Percentiles rank a stretch among this genome's conserved stretches.
Conservation (phyloP, 2,888 invertebrate genomes). For the Pseudanteris insignis region DNA sequence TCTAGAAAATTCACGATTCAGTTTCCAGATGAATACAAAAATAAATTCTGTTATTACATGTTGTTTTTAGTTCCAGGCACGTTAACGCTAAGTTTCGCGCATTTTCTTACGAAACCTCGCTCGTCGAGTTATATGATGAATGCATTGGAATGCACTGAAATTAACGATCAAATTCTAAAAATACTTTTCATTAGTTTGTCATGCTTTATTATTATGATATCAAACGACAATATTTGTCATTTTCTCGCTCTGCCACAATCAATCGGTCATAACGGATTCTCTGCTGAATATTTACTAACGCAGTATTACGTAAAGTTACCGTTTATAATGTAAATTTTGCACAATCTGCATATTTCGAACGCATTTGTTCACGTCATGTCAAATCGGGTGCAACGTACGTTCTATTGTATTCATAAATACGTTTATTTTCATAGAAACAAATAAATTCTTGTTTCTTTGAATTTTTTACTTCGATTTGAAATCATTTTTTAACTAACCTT, state of each 20-base stretch:
- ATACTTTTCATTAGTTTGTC: constrained; percentile 5
- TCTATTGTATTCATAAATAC: constrained; percentile 17
- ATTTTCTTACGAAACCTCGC: too few relatives aligned
- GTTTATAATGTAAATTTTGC: constrained; percentile 29
- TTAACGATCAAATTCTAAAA: constrained; percentile 10
- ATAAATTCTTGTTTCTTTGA: too few relatives aligned
- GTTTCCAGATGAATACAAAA: too few relatives aligned
- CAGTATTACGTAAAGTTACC: constrained; percentile 27
- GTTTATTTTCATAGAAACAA: constrained; percentile 18
- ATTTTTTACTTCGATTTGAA: too few relatives aligned
- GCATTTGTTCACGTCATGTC: constrained; percentile 21
- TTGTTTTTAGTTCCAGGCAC: too few relatives aligned
- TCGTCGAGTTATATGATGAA: too few relatives aligned
- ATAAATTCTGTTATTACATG: too few relatives aligned
- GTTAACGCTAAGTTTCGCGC: too few relatives aligned
- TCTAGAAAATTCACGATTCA: too few relatives aligned
- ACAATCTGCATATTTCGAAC: constrained; percentile 19
- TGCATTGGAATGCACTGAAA: constrained; percentile 13
- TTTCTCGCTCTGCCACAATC: constrained; percentile 8
- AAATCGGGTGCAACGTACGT: constrained; percentile 18
- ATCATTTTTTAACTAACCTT: too few relatives aligned
- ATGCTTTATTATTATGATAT: neutral
- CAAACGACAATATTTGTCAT: constrained; percentile 8
- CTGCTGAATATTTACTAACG: constrained; percentile 23
- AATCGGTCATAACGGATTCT: constrained; percentile 13